Conservation (phyloP, 2,888 invertebrate genomes). For the Caenorhabditis becei region DNA sequence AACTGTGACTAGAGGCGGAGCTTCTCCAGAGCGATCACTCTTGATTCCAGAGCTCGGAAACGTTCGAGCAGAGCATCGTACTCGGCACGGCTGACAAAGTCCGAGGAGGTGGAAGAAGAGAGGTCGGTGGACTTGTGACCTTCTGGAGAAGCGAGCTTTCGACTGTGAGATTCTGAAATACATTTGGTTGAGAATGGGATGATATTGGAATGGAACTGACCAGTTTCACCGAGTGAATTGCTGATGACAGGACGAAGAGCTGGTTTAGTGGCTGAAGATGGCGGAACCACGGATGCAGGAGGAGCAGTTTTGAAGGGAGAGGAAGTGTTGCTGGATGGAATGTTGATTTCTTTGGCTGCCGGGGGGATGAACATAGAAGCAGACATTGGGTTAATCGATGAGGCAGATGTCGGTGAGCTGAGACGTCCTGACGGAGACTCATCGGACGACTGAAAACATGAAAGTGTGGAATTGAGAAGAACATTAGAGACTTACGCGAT, state of each 20-base stretch:
- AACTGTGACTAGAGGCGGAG: conserved; percentile 27
- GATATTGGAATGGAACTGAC: not conserved
- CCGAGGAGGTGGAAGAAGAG: conserved; percentile 13
- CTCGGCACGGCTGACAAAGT: conserved; percentile 56
- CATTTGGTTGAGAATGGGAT: not conserved
- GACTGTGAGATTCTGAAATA: conserved; percentile 22
- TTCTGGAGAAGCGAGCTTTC: conserved; percentile 44
- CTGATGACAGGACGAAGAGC: conserved; percentile 48
- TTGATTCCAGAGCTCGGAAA: conserved; percentile 45
- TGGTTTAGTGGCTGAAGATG: conserved; percentile 56
- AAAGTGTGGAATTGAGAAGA: too few species aligned
- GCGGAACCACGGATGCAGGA: conserved; percentile 36
- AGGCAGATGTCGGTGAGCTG: conserved; percentile 46
- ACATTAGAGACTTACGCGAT: conserved; percentile 30
- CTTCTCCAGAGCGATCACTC: conserved; percentile 52
- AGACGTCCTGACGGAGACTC: conserved; percentile 43
- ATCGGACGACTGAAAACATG: conserved; percentile 53
- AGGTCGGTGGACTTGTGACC: conserved; percentile 13
- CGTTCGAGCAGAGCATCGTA: conserved; percentile 54
- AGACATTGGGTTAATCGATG: conserved; percentile 47
- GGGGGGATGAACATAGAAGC: conserved; percentile 58
- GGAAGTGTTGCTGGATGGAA: conserved; percentile 30
- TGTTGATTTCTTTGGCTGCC: conserved; percentile 24
- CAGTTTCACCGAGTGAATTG: conserved; percentile 10
- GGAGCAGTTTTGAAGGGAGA: conserved; percentile 33